These are phyloP conservation scores for Laothoe populi DNA, from an alignment of 2,888 invertebrate genomes.

Conservation along the genomic window DNA sequence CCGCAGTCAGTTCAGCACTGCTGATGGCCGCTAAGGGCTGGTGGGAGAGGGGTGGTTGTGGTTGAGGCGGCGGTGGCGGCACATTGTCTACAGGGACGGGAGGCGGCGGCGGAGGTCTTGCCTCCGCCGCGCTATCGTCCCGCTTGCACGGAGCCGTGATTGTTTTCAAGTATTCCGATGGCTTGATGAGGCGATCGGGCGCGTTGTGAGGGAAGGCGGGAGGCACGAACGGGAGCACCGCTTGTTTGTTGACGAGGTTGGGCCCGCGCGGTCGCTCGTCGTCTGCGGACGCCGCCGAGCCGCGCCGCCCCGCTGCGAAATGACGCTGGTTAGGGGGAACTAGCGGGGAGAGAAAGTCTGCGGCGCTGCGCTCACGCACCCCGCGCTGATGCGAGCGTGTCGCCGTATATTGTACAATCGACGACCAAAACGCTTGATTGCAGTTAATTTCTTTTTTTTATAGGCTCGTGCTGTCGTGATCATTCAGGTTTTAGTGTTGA, in stretches of 20 bases:
- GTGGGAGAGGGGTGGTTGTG: slow-evolving; percentile 70
- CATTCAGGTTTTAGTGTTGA: slow-evolving; percentile 12
- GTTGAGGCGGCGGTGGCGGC: slow-evolving; percentile 72
- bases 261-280: slow-evolving; percentile 83
- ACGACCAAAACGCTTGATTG: slow-evolving; percentile 22
- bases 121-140: slow-evolving; percentile 85
- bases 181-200: slow-evolving; percentile 94
- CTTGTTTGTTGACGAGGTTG: slow-evolving; percentile 93
- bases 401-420: slow-evolving; percentile 19
- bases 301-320: slow-evolving; percentile 78
- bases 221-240: slow-evolving; percentile 95
- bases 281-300: slow-evolving; percentile 73
- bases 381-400: slow-evolving; percentile 42
- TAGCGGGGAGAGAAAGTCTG: slow-evolving; percentile 75
- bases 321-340: slow-evolving; percentile 53
- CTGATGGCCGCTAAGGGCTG: slow-evolving; percentile 95
- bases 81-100: slow-evolving; percentile 69
- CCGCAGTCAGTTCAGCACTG: slow-evolving; percentile 93
- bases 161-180: slow-evolving; percentile 95
- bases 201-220: slow-evolving; percentile 94
- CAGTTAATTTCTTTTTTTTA: slow-evolving; percentile 18
- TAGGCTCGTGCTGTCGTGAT: slow-evolving; percentile 6
- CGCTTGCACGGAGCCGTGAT: slow-evolving; percentile 87
- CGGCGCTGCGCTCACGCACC: slow-evolving; percentile 68
- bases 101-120: slow-evolving; percentile 85